Evolutionary conservation across 2,888 invertebrate genomes (phyloP).

Genomic region (Coecobrya sp.): DNA sequence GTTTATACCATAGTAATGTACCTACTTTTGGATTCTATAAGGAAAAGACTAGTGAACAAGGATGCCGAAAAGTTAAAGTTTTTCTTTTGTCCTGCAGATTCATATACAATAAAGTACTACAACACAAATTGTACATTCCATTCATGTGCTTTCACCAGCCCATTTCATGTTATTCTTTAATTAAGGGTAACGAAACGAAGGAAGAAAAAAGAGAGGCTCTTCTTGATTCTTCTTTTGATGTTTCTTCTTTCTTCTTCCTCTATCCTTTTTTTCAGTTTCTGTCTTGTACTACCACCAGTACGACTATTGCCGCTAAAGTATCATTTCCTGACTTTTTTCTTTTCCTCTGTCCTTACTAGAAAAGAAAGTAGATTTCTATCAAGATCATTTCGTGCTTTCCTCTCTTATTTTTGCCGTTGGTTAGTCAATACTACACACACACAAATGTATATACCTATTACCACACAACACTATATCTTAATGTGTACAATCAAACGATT

Average conservation of each 20-base stretch:
- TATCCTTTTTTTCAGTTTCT: conserved; percentile 17
- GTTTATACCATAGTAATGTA: not conserved
- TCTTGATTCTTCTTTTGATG: conserved; percentile 75
- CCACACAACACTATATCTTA: conserved; percentile 12
- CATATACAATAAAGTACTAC: conserved; percentile 47
- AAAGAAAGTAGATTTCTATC: conserved; percentile 60
- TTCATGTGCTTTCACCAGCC: conserved; percentile 77
- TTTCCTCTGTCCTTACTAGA: conserved; percentile 10
- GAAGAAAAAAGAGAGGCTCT: conserved; percentile 63
- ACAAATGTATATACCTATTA: not conserved
- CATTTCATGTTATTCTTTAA: conserved; percentile 80
- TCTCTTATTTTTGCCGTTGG: not conserved
- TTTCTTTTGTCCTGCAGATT: conserved; percentile 48
- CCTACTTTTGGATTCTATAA: not conserved
- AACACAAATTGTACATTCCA: conserved; percentile 73
- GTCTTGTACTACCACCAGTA: not conserved
- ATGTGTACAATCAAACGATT: conserved; percentile 60
- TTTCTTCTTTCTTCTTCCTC: conserved; percentile 52
- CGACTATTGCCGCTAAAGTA: conserved; percentile 59
- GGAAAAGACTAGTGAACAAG: not conserved
- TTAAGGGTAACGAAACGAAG: conserved; percentile 75
- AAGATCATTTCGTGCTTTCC: conserved; percentile 53
- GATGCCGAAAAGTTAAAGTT: conserved; percentile 57
- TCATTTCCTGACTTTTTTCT: conserved; percentile 74
- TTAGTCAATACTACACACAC: conserved; percentile 33